Evolutionary conservation across 1,140 invertebrate genomes (phyloP).

Genomic region (Drosophila bifasciata): DNA sequence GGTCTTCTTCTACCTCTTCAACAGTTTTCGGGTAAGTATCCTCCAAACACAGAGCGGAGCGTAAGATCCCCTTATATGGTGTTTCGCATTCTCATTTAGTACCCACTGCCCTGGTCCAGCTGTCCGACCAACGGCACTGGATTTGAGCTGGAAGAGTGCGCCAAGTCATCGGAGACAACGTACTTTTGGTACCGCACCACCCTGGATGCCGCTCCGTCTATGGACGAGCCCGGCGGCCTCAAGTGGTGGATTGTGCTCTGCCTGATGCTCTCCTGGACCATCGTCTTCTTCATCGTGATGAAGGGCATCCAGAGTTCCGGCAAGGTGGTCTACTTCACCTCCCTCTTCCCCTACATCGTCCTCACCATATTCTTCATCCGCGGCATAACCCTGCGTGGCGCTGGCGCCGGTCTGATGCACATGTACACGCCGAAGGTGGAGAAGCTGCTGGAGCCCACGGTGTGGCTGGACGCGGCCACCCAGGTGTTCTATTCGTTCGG

Average conservation of each 20-base stretch:
- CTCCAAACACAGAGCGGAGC: too few species aligned
- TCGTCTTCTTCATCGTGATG: conserved; percentile 99
- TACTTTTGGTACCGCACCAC: conserved; percentile 96
- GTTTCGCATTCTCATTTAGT: conserved; percentile 80
- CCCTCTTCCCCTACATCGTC: conserved; percentile 97
- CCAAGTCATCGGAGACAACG: conserved; percentile 91
- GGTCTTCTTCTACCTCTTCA: conserved; percentile 98
- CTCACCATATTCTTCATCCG: conserved; percentile 97
- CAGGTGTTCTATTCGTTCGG: conserved; percentile 98
- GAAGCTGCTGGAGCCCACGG: conserved; percentile 91
- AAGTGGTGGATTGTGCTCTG: conserved; percentile 98
- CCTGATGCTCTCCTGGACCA: conserved; percentile 95
- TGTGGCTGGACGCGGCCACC: conserved; percentile 97
- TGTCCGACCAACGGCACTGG: conserved; percentile 90
- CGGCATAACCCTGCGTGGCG: conserved; percentile 95
- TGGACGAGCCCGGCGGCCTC: conserved; percentile 92
- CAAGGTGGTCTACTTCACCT: conserved; percentile 98
- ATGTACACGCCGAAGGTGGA: conserved; percentile 96
- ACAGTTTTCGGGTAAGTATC: conserved; percentile 91
- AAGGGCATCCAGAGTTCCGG: conserved; percentile 99
- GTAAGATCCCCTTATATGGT: not conserved
- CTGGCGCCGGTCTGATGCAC: conserved; percentile 93
- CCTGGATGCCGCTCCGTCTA: conserved; percentile 92
- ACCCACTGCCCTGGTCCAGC: conserved; percentile 92
- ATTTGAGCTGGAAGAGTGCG: conserved; percentile 90